Evolutionary conservation across 2,888 invertebrate species (phyloP).

Genomic region (Tholera decimalis): DNA sequence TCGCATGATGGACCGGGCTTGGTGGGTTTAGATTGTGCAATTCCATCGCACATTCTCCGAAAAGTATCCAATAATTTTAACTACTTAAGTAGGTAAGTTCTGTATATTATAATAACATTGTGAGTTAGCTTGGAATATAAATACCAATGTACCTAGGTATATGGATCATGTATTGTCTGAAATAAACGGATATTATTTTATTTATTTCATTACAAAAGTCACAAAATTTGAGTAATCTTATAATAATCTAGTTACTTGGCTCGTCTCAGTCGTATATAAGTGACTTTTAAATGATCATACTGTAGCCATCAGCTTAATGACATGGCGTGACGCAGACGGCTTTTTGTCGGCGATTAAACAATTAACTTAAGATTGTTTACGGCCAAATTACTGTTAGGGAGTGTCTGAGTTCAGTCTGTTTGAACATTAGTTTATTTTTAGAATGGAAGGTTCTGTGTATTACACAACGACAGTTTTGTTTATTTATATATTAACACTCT

Average conservation of each 20-base stretch:
- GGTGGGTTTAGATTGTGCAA: no score
- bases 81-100: no score
- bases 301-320: constrained; percentile 54
- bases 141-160: no score
- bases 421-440: constrained; percentile 32
- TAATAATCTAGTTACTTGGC: constrained; percentile 28
- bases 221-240: constrained; percentile 8
- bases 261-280: constrained; percentile 19
- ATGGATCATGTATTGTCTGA: no score
- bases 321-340: constrained; percentile 29
- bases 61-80: no score
- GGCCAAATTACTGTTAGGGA: constrained; percentile 29
- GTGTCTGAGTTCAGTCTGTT: neutral
- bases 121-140: no score
- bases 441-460: constrained; percentile 1
- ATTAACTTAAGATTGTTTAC: constrained; percentile 54
- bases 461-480: neutral
- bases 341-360: constrained; percentile 46
- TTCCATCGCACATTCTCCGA: no score
- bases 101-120: no score
- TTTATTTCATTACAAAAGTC: no score
- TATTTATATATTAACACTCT: no score
- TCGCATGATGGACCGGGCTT: no score
- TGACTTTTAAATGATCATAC: constrained; percentile 57
- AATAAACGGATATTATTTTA: no score